These are phyloP conservation scores for Antennarius striatus DNA, from an alignment of 2,113 vertebrate genomes.

Conservation along the genomic window DNA sequence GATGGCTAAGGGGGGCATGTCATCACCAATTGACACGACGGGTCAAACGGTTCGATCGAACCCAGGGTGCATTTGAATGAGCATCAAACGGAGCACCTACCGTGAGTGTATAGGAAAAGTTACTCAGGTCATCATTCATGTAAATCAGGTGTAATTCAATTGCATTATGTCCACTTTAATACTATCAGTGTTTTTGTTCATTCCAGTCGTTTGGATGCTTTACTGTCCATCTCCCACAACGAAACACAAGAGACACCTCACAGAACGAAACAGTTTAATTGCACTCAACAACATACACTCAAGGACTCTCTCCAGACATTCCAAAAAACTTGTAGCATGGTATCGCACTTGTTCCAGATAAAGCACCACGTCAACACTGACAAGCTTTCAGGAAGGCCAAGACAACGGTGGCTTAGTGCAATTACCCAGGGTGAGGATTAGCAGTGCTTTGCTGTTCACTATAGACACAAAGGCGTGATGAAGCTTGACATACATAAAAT, in stretches of 20 bases:
- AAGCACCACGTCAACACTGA: slow-evolving; percentile 3
- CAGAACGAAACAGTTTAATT: slow-evolving; percentile 61
- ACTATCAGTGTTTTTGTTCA: no score
- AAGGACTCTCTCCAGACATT: slow-evolving; percentile 25
- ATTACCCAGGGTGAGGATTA: slow-evolving; percentile 39
- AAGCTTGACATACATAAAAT: slow-evolving; percentile 18
- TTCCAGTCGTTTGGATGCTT: no score
- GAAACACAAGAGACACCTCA: slow-evolving; percentile 7
- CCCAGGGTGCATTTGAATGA: no score
- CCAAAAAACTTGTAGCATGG: slow-evolving; percentile 23
- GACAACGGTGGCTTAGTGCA: slow-evolving; percentile 61
- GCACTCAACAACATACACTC: slow-evolving; percentile 54
- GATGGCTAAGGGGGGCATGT: no score
- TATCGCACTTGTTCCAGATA: slow-evolving; percentile 7
- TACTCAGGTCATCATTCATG: background rate
- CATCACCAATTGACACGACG: no score
- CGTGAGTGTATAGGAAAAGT: no score
- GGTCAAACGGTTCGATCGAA: no score
- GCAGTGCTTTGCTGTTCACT: slow-evolving; percentile 56
- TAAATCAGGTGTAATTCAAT: background rate
- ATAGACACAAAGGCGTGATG: slow-evolving; percentile 28
- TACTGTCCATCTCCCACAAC: no score
- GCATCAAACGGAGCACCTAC: no score
- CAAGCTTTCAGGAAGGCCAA: slow-evolving; percentile 43
- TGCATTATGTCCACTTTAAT: no score